Evolutionary conservation across 2,113 vertebrate species (phyloP), one percentile per base, ranked within the genome.

Genomic region (Callopanchax toddi): DNA sequence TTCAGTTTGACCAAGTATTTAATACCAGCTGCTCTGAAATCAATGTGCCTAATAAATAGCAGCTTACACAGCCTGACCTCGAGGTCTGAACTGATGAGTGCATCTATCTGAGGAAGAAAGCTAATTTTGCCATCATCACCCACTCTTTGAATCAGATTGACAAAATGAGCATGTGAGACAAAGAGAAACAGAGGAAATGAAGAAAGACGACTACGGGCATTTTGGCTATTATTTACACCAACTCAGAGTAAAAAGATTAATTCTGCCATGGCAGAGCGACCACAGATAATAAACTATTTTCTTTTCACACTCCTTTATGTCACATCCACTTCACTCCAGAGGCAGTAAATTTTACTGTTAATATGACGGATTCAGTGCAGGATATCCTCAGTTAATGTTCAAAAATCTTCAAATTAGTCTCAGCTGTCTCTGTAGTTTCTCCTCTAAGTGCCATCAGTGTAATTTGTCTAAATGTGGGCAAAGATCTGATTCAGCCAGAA

Each of bases 41-140:
- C 83, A 94, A 87, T 95, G 91, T 67, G 9, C 74, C 88, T 95
- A 95, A 95, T 94, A 94, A 95, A 95, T 93, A 94, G 92, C 87
- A 89, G 90, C 91, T 94, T 91, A 93, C 82, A 86, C 87, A 89
- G 85, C 43, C 56, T 92, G 93, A 95, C 93, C 94, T 82, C 62
- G 5, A 71, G 58, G 89, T 86, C 72, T 54, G 26, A 63, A 77
- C 82, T 91, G 78, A 89, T 79, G 83, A 90, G 93, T 81, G 79
- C 90, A 92, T 93, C 92, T 92, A 89, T 93, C 91, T 93, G 88
- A 79, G 64, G 89, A 88, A 71, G 66, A 74, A 84, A 79, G 75
- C 76, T 82, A 78, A 86, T 88, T 78, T 81, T 36, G 26, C 69
- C 44, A 71, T 87, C 68, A 76, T 85, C 71, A 77, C 84, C 78